phyloP scores from a whole-genome alignment of 1,140 invertebrate species.

The Apis mellifera region DNA sequence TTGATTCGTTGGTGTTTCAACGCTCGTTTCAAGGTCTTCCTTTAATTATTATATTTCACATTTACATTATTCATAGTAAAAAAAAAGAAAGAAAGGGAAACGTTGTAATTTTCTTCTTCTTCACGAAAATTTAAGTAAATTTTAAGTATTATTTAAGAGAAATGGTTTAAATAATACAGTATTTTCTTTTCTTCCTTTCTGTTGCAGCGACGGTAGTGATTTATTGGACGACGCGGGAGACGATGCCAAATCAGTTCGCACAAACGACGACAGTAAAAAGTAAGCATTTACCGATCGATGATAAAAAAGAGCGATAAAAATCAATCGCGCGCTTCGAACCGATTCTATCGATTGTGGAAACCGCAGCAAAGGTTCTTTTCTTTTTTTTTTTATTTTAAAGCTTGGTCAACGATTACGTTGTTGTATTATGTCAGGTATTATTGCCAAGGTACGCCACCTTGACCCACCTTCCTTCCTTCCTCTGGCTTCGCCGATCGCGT shows the following conservation, averaged over 20 bases:
- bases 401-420: slow-evolving; percentile 45
- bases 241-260: slow-evolving; percentile 84
- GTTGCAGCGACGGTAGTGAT: slow-evolving; percentile 82
- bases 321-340: too few relatives aligned
- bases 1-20: slow-evolving; percentile 42
- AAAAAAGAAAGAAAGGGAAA: too few relatives aligned
- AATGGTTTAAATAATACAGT: too few relatives aligned
- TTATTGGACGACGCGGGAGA: slow-evolving; percentile 83
- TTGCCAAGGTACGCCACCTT: slow-evolving; percentile 74
- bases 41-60: slow-evolving; percentile 54
- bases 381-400: too few relatives aligned
- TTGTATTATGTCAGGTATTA: slow-evolving; percentile 64
- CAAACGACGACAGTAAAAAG: slow-evolving; percentile 87
- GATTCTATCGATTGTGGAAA: too few relatives aligned
- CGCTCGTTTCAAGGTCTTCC: slow-evolving; percentile 45
- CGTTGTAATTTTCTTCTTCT: too few relatives aligned
- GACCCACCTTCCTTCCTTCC: slow-evolving; percentile 72
- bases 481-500: slow-evolving; percentile 72
- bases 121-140: too few relatives aligned
- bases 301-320: too few relatives aligned
- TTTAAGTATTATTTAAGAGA: too few relatives aligned
- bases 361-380: slow-evolving; percentile 20
- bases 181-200: too few relatives aligned
- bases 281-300: slow-evolving; percentile 75
- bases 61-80: too few relatives aligned